Percentiles rank a stretch among this genome's conserved stretches.
These are phyloP conservation scores for Anguilla megastoma DNA, from an alignment of 2,797 vertebrate genomes.

Conservation along the genomic window DNA sequence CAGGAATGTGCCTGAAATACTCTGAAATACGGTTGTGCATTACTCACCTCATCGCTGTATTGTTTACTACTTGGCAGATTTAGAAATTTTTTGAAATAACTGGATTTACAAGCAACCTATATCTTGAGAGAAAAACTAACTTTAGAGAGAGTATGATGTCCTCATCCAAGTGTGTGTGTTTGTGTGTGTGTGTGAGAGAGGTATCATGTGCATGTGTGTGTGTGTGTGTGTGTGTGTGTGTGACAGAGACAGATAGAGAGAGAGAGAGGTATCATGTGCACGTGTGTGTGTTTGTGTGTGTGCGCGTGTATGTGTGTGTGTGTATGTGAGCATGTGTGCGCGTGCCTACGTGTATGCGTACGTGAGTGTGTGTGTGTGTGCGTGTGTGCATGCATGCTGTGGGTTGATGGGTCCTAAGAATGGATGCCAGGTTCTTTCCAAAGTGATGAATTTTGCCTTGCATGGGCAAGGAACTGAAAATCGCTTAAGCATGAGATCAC, in stretches of 20 bases:
- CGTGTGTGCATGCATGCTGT: conserved; percentile 36
- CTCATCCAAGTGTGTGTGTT: background rate
- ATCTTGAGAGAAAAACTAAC: background rate
- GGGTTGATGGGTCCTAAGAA: conserved; percentile 72
- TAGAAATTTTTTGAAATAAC: background rate
- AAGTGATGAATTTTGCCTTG: conserved; percentile 68
- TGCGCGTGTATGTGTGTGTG: background rate
- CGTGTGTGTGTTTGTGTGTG: no score
- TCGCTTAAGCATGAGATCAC: conserved; percentile 63
- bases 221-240: no score
- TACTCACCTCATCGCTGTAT: background rate
- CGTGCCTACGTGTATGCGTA: conserved; percentile 39
- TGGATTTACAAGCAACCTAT: background rate
- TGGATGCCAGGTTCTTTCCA: conserved; percentile 64
- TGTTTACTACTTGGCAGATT: background rate
- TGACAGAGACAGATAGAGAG: no score
- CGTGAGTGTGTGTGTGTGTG: conserved; percentile 32
- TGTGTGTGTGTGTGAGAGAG: background rate
- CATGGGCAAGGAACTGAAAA: conserved; percentile 68
- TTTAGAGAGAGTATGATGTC: background rate
- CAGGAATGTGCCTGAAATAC: conserved; percentile 10
- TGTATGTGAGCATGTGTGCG: background rate
- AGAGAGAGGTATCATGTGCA: no score
- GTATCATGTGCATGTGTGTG: conserved; percentile 24
- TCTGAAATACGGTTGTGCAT: background rate